Percentiles rank a stretch among this genome's conserved stretches.
These are phyloP conservation scores for Platysternon megacephalum DNA, from an alignment of 2,113 vertebrate species.

Conservation along the genomic window DNA sequence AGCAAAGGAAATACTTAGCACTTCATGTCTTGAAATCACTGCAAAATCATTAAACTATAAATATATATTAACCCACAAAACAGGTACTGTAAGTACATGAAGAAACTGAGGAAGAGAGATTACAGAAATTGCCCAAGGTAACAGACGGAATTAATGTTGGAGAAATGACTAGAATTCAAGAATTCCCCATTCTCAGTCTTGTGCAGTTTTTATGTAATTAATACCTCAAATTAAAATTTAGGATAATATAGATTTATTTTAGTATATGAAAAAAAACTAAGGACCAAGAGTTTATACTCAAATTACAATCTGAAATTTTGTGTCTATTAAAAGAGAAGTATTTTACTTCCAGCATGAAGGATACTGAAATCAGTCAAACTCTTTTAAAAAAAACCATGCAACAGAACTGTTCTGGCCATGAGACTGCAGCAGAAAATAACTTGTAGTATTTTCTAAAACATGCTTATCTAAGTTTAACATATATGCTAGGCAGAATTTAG, in stretches of 20 bases:
- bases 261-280: neutral
- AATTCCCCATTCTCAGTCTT: neutral
- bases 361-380: neutral
- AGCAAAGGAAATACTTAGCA: neutral
- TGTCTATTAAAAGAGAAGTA: neutral
- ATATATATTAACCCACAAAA: neutral
- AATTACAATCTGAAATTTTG: neutral
- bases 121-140: neutral
- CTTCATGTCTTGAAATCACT: neutral
- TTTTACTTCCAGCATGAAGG: neutral
- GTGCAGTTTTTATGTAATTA: neutral
- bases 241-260: neutral
- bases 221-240: neutral
- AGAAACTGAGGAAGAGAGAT: neutral
- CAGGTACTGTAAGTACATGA: neutral
- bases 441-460: neutral
- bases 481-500: neutral
- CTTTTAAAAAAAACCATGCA: neutral
- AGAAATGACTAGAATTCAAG: neutral
- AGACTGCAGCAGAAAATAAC: neutral
- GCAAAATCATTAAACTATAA: neutral
- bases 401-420: neutral
- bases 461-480: neutral
- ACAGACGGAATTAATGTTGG: neutral
- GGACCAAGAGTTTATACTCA: neutral